Evolutionary conservation across 2,888 invertebrate genomes (phyloP).

Genomic region (Drosophila mayaguana): DNA sequence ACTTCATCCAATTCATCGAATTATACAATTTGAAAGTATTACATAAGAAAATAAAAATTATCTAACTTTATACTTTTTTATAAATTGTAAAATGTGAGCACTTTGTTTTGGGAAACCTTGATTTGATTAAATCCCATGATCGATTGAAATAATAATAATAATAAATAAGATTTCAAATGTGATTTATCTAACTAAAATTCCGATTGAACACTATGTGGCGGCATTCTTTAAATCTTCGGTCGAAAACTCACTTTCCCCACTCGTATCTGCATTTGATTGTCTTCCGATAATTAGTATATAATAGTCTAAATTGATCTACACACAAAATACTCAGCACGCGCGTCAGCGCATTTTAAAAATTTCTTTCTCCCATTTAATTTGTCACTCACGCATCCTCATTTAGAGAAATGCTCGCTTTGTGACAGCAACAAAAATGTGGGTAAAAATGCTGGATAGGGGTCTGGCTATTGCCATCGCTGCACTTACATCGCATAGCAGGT

Average conservation of each 20-base stretch:
- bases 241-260: conserved; percentile 65
- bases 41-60: no score
- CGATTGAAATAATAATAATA: neutral
- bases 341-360: conserved; percentile 21
- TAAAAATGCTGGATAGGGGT: neutral
- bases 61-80: no score
- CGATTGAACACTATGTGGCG: neutral
- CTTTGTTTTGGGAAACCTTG: no score
- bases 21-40: neutral
- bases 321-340: conserved; percentile 51
- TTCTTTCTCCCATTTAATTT: conserved; percentile 56
- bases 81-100: no score
- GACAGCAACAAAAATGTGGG: neutral
- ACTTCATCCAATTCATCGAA: neutral
- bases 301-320: conserved; percentile 65
- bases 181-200: neutral
- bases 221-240: neutral
- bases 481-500: neutral
- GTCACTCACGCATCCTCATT: conserved; percentile 69
- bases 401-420: conserved; percentile 17
- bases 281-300: conserved; percentile 65
- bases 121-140: neutral
- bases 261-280: conserved; percentile 25
- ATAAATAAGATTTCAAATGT: neutral
- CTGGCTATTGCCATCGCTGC: neutral